These are phyloP conservation scores for Eulemur macaco DNA, from an alignment of 2,113 vertebrate species.

Conservation along the genomic window DNA sequence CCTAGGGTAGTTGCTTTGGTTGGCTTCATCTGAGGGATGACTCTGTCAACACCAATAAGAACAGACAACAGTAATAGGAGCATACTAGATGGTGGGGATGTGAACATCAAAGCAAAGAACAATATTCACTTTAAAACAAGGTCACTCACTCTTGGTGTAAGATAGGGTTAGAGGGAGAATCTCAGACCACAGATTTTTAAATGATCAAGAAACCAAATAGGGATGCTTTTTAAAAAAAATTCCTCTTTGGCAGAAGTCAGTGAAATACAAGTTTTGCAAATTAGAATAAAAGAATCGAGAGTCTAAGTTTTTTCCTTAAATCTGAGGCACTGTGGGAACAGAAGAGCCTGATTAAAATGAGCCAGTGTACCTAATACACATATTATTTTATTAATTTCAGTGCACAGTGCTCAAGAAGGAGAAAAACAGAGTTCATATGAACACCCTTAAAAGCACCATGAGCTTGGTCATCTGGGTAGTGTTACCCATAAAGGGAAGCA, in stretches of 20 bases:
- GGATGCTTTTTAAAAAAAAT: neutral
- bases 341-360: neutral
- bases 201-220: neutral
- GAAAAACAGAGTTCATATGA: neutral
- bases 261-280: neutral
- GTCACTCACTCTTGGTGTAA: neutral
- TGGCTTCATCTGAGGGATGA: neutral
- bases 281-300: slow-evolving; percentile 12
- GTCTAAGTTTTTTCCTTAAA: neutral
- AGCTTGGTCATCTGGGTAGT: neutral
- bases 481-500: neutral
- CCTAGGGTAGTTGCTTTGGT: neutral
- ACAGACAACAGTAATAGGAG: neutral
- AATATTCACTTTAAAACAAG: neutral
- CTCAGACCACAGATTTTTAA: neutral
- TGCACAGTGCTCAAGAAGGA: neutral
- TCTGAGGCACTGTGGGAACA: neutral
- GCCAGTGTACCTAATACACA: neutral
- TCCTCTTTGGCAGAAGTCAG: neutral
- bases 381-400: slow-evolving; percentile 30
- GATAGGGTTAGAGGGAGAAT: neutral
- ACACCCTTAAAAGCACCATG: neutral
- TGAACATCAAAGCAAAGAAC: neutral
- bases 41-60: slow-evolving; percentile 26
- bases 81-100: neutral